Base-by-base conservation (phyloP, 2,797 vertebrate genomes). In the Hippocampus kuda region DNA sequence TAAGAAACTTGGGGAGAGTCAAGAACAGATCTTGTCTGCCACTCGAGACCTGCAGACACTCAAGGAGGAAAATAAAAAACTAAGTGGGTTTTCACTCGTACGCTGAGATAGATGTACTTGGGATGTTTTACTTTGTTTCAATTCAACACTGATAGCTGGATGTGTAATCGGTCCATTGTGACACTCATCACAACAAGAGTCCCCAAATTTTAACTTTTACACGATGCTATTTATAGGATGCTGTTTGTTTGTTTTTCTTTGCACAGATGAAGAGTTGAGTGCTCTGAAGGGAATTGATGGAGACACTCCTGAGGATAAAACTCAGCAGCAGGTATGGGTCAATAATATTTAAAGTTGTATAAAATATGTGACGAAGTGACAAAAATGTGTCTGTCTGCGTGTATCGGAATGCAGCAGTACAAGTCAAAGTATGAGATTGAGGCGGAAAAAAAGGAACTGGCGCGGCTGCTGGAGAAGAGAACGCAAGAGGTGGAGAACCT, bases 401-500 rank as follows among this genome's bases (percentile, higher is more conserved):
- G 49, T 51, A 51, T 18, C 24, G 69, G 1, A 46, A 2, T 27
- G 16, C 75, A 88, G 81, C 82, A 99, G 93, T 92, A 81, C 67
- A 94, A 94, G 86, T 85, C 93, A 66, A 97, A 95, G 78, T 95
- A 96, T 89, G 94, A 98, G 79, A 88, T 96, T 67, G 95, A 98
- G 85, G 93, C 94, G 66, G 96, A 99, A 79, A 98, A 94, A 80
- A 86, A 94, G 84, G 95, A 99, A 84, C 85, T 98, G 84, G 90
- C 92, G 18, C 90, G 95, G 81, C 88, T 92, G 49, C 92, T 93
- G 77, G 95, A 99, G 82, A 95, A 94, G 79, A 89, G 89, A 26
- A 94, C 90, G 11, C 94, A 97, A 79, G 97, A 98, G 78, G 88
- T 93, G 69, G 95, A 98, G 72, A 94, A 94, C 83, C 87, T 97